These are phyloP conservation scores for Bagarius yarrelli DNA, from an alignment of 2,113 vertebrate genomes.

Conservation along the genomic window DNA sequence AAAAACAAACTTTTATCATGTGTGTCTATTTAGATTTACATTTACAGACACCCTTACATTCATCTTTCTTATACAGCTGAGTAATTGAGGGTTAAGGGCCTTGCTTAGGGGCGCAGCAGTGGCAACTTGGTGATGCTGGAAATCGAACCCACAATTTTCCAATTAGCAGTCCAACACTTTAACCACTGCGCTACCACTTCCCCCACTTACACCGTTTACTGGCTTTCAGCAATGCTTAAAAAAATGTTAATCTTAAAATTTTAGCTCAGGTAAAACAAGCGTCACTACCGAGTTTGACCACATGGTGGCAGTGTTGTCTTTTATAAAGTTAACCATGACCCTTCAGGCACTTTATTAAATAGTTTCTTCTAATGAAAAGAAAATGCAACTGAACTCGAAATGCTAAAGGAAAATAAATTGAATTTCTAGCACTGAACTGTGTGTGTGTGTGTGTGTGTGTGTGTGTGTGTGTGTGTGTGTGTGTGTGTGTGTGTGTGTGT, in stretches of 20 bases:
- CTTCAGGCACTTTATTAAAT: not conserved
- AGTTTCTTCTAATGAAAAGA: not conserved
- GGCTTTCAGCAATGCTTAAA: too few species aligned
- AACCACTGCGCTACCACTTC: too few species aligned
- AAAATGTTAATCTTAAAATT: too few species aligned
- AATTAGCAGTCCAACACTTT: too few species aligned
- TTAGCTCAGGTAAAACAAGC: too few species aligned
- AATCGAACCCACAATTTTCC: too few species aligned
- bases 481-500: not conserved
- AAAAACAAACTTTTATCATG: not conserved
- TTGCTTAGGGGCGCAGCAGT: too few species aligned
- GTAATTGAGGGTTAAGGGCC: too few species aligned
- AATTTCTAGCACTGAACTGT: not conserved
- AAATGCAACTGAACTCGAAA: not conserved
- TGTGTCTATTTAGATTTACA: not conserved
- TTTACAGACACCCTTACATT: too few species aligned
- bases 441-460: not conserved
- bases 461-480: not conserved
- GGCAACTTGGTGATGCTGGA: too few species aligned
- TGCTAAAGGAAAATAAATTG: not conserved
- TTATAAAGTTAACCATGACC: not conserved
- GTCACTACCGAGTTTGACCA: conserved; percentile 22
- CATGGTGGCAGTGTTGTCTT: conserved; percentile 60
- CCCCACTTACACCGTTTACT: too few species aligned
- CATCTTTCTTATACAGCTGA: too few species aligned